Evolutionary conservation across 2,797 vertebrate genomes (phyloP).

Genomic region (Avahi laniger): DNA sequence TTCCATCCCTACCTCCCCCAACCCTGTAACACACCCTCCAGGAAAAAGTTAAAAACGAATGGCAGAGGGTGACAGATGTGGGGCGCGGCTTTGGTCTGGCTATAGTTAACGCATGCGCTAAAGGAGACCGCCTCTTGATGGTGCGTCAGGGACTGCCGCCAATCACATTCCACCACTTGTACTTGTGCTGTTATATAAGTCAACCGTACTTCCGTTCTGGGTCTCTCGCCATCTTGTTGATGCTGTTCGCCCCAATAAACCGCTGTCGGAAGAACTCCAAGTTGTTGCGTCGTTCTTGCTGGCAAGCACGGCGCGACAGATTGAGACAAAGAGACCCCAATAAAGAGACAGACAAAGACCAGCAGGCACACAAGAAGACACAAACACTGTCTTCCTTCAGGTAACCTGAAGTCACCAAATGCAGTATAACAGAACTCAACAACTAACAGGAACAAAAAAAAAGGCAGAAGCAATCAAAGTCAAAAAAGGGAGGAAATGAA

Average conservation of each 20-base stretch:
- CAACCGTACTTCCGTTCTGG: too few relatives aligned
- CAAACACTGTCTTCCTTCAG: neutral
- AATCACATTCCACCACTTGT: too few relatives aligned
- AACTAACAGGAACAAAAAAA: neutral
- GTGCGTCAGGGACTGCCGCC: too few relatives aligned
- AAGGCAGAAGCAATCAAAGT: neutral
- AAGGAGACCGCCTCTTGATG: too few relatives aligned
- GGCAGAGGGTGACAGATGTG: conserved; percentile 15
- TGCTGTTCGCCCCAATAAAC: too few relatives aligned
- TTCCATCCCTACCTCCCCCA: neutral
- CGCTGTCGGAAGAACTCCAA: too few relatives aligned
- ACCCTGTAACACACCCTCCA: neutral
- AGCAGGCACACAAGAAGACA: neutral
- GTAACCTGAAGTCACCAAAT: neutral
- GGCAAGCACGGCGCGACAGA: too few relatives aligned
- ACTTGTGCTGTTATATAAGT: too few relatives aligned
- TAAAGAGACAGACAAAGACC: neutral
- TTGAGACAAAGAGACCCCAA: neutral
- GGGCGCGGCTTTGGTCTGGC: too few relatives aligned
- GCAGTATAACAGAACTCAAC: neutral
- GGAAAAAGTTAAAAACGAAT: neutral
- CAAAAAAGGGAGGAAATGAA: neutral
- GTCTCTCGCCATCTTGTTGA: too few relatives aligned
- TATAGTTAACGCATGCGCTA: too few relatives aligned
- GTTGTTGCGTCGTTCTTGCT: too few relatives aligned